A percentile compares a stretch with the other conserved stretches of the same genome.
phyloP scores from a whole-genome alignment of 1,140 invertebrate species.

The Papilio machaon region DNA sequence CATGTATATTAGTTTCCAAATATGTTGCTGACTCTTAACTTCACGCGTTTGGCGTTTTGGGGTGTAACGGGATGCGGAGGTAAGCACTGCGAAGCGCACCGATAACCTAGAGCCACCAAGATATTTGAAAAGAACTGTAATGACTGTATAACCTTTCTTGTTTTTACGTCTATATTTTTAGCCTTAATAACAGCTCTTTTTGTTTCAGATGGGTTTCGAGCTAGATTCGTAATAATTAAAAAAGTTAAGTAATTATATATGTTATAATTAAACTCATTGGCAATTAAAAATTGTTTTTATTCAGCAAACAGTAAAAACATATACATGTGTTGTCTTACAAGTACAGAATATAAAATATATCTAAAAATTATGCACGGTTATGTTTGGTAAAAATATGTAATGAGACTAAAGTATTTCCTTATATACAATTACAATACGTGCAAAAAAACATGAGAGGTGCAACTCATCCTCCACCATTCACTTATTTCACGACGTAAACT shows the following conservation, averaged over 20 bases:
- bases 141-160: neutral
- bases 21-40: neutral
- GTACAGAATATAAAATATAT: slow-evolving; percentile 27
- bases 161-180: neutral
- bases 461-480: neutral
- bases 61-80: too few species aligned
- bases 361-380: slow-evolving; percentile 16
- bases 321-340: slow-evolving; percentile 17
- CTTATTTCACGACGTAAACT: neutral
- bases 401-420: slow-evolving; percentile 1
- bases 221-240: slow-evolving; percentile 39
- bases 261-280: neutral
- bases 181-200: neutral
- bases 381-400: slow-evolving; percentile 9
- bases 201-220: slow-evolving; percentile 60
- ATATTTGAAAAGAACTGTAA: too few species aligned
- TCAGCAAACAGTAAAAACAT: slow-evolving; percentile 27
- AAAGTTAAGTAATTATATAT: slow-evolving; percentile 33
- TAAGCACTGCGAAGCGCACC: too few species aligned
- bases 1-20: neutral
- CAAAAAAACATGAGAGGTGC: neutral
- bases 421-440: slow-evolving; percentile 2
- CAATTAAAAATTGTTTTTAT: slow-evolving; percentile 17
- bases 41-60: too few species aligned
- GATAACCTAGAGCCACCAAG: too few species aligned